Conservation (phyloP, 1,140 invertebrate genomes). For the Drosophila ananassae region DNA sequence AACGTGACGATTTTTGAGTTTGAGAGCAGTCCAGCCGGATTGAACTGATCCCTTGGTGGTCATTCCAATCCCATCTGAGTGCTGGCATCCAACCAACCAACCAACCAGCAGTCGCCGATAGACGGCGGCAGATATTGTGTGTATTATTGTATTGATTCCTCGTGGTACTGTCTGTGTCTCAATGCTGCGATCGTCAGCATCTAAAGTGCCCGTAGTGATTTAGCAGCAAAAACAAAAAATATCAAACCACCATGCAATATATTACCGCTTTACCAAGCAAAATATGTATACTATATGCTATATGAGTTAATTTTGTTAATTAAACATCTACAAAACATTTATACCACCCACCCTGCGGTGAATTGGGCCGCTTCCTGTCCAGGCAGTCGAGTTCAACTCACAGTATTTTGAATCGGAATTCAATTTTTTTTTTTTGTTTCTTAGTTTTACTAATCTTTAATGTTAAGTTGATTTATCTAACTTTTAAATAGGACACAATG, state of each 20-base stretch:
- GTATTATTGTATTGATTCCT: conserved; percentile 60
- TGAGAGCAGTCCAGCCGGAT: conserved; percentile 23
- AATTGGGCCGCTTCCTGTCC: conserved; percentile 29
- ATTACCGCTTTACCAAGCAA: conserved; percentile 52
- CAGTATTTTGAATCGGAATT: conserved; percentile 31
- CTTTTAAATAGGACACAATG: conserved; percentile 61
- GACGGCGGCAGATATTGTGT: conserved; percentile 39
- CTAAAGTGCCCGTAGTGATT: conserved; percentile 74
- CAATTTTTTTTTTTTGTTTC: conserved; percentile 14
- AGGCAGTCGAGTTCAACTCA: conserved; percentile 40
- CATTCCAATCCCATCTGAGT: conserved; percentile 1
- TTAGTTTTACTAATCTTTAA: conserved; percentile 44
- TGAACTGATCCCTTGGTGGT: background rate
- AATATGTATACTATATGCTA: conserved; percentile 9
- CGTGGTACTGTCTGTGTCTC: conserved; percentile 80
- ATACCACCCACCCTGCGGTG: conserved; percentile 26
- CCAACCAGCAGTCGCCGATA: conserved; percentile 12
- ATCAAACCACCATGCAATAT: conserved; percentile 41
- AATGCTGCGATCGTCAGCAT: conserved; percentile 71
- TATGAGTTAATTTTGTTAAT: conserved; percentile 45
- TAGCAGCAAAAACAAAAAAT: conserved; percentile 21
- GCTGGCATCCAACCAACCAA: conserved; percentile 18
- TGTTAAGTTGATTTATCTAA: conserved; percentile 53
- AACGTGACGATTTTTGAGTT: conserved; percentile 42
- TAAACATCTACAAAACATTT: conserved; percentile 30